Percentiles rank a stretch among this genome's conserved stretches.
Evolutionary conservation across 2,113 vertebrate genomes (phyloP).

Genomic region (Anas platyrhynchos): DNA sequence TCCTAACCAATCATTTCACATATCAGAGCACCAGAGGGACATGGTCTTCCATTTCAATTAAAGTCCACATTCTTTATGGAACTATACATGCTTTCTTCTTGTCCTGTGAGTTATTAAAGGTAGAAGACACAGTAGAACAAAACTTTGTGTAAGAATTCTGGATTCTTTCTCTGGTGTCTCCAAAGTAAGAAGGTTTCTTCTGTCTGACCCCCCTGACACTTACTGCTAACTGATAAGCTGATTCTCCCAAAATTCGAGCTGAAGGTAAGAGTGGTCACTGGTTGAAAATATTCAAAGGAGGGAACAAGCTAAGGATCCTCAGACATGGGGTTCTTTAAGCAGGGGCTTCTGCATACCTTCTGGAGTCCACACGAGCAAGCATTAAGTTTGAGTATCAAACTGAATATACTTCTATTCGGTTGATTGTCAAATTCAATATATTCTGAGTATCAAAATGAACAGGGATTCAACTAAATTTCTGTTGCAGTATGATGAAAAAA

Average conservation of each 20-base stretch:
- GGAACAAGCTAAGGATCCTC: not conserved
- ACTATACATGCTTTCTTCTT: not conserved
- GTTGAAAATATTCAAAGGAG: not conserved
- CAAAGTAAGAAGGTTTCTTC: not conserved
- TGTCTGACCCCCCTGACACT: not conserved
- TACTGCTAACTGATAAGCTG: not conserved
- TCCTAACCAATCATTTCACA: not conserved
- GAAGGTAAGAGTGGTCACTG: not conserved
- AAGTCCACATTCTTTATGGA: not conserved
- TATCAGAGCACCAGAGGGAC: not conserved
- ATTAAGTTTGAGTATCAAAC: not conserved
- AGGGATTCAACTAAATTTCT: not conserved
- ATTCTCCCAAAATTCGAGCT: not conserved
- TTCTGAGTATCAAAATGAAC: not conserved
- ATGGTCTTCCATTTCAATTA: not conserved
- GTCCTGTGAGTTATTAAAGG: not conserved
- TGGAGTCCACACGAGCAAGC: not conserved
- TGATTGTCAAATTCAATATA: not conserved
- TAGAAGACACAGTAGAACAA: not conserved
- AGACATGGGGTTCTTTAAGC: not conserved
- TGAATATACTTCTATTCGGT: not conserved
- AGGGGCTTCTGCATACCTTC: not conserved
- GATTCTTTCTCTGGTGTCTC: not conserved
- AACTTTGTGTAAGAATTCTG: not conserved
- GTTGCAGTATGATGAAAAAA: not conserved